These are phyloP conservation scores for Diogma glabrata DNA, from an alignment of 2,888 invertebrate genomes.

Conservation along the genomic window DNA sequence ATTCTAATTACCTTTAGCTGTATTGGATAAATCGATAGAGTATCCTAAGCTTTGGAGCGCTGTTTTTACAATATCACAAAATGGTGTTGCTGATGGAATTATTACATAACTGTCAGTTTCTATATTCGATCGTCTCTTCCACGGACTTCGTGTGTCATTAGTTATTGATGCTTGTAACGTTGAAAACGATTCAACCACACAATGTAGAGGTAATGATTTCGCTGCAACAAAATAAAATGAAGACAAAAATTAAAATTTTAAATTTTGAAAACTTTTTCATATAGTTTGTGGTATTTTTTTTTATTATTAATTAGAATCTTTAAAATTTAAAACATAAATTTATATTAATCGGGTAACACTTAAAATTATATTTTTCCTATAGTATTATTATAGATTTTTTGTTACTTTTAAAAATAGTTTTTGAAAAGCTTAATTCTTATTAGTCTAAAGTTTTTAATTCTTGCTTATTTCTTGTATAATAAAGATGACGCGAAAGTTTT, in stretches of 20 bases:
- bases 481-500: conserved; percentile 3
- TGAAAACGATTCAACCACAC: conserved; percentile 81
- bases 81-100: conserved; percentile 81
- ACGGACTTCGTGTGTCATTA: conserved; percentile 44
- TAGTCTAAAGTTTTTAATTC: conserved; percentile 10
- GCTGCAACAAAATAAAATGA: conserved; percentile 42
- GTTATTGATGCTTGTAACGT: conserved; percentile 47
- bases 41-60: conserved; percentile 87
- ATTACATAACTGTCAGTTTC: conserved; percentile 95
- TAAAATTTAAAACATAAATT: too few relatives aligned
- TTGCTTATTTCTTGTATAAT: conserved; percentile 1
- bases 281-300: neutral
- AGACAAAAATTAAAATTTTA: conserved; percentile 14
- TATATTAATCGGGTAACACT: conserved; percentile 4
- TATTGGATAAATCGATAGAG: conserved; percentile 69
- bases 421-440: conserved; percentile 8
- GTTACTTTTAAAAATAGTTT: conserved; percentile 1
- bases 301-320: too few relatives aligned
- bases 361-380: neutral
- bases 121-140: conserved; percentile 59
- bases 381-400: neutral
- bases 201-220: conserved; percentile 86
- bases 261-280: conserved; percentile 10
- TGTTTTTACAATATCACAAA: conserved; percentile 82
- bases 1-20: conserved; percentile 75